phyloP scores from a whole-genome alignment of 2,113 vertebrate species.

The Suricata suricatta region DNA sequence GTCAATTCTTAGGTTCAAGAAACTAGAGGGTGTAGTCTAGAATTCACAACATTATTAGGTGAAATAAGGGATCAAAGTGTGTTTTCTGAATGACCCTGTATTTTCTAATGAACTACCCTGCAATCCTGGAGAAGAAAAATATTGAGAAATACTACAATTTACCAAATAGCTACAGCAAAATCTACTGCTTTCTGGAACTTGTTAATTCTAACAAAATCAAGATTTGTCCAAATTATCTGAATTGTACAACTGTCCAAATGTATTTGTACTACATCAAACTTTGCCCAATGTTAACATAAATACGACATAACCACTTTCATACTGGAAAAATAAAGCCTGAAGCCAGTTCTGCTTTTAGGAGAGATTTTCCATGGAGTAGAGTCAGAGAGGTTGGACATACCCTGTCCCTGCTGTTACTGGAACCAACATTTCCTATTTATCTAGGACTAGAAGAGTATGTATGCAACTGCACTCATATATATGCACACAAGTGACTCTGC shows the following conservation, averaged over 20 bases:
- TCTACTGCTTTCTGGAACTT: not conserved
- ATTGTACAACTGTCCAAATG: not conserved
- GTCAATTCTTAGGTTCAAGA: slow-evolving; percentile 20
- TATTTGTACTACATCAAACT: not conserved
- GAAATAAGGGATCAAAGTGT: not conserved
- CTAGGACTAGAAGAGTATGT: not conserved
- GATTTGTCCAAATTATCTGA: slow-evolving; percentile 25
- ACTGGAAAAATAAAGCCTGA: slow-evolving; percentile 7
- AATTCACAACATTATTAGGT: not conserved
- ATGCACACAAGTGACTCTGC: not conserved
- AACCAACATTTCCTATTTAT: not conserved
- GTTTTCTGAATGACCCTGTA: not conserved
- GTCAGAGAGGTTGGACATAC: not conserved
- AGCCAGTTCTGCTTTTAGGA: not conserved
- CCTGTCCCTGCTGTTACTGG: not conserved
- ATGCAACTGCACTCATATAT: not conserved
- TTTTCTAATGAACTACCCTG: not conserved
- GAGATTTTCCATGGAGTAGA: not conserved
- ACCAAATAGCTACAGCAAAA: not conserved
- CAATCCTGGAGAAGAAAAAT: not conserved
- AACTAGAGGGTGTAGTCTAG: not conserved
- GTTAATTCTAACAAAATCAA: slow-evolving; percentile 29
- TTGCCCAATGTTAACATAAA: not conserved
- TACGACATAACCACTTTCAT: not conserved
- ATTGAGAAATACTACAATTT: not conserved